Evolutionary conservation across 2,888 invertebrate species (phyloP), one percentile per base, ranked within the genome.

Genomic region (Plusia festucae): DNA sequence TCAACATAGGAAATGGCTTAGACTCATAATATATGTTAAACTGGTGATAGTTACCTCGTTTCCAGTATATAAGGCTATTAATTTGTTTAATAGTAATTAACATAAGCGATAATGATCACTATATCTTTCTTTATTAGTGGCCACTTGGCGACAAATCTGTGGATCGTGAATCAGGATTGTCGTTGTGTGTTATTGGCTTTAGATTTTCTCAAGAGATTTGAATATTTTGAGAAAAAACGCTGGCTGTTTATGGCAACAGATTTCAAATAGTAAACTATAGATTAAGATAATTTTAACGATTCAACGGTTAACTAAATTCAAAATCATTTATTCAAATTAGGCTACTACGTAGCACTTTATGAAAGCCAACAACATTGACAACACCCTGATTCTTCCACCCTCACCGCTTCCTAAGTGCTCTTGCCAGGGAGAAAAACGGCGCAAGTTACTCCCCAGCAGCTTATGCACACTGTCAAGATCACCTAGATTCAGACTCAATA

Each of bases 1-100:
- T 71, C 58, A 71, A 59, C 54, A 60, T 53, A 34, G 22, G 34
- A 22, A 66, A 53, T 55, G 44, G 49, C 30, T 63, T 58, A 44
- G 18, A 34, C 24, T n/a, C 22, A 63, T n/a, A n/a, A n/a, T n/a
- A n/a, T 60, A 16, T 56, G 46, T 60, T 40, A 27, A 68, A 60
- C 52, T 52, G 53, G 44, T 58, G 13, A 62, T 60, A 53, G 18
- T 46, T 32, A 24, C 63, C 53, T 59, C 49, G 58, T 68, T 65
- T 49, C 60, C 30, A 65, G 34, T 58, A 20, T 46, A 18, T 52
- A 63, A 20, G 22, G 44, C 54, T 60, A 65, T 66, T 64, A 65
- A 64, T 49, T 69, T 3, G 49, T 60, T 56, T 51, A 44, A 53
- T 60, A 63, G 49, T 46, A 63, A 56, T 59, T 46, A 18, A 46